phyloP scores from a whole-genome alignment of 2,797 vertebrate genomes.

The Champsocephalus esox region DNA sequence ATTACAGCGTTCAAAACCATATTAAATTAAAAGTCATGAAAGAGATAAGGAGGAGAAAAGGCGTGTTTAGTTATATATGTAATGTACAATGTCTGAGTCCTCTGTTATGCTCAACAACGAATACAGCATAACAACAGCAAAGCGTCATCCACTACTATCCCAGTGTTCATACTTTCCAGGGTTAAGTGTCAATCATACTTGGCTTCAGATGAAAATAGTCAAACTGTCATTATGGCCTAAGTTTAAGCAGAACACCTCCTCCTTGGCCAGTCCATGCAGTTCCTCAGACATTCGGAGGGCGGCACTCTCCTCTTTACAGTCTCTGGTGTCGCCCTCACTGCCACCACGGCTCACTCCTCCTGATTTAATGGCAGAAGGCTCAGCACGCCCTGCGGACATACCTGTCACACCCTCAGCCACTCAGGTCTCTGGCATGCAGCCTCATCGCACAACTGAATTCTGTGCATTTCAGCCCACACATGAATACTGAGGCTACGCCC shows the following conservation, averaged over 20 bases:
- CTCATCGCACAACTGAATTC: slow-evolving; percentile 71
- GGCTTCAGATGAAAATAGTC: neutral
- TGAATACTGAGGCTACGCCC: slow-evolving; percentile 57
- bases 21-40: too few species aligned
- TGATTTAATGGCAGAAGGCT: slow-evolving; percentile 8
- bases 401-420: slow-evolving; percentile 75
- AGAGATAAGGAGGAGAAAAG: too few species aligned
- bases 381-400: slow-evolving; percentile 50
- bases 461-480: slow-evolving; percentile 67
- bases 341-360: slow-evolving; percentile 6
- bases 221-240: neutral
- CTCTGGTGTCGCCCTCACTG: neutral
- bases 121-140: too few species aligned
- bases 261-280: neutral
- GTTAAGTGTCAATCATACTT: neutral
- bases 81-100: too few species aligned
- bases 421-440: slow-evolving; percentile 76
- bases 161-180: neutral
- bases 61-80: too few species aligned
- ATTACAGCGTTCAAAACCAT: too few species aligned
- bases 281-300: slow-evolving; percentile 35
- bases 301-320: slow-evolving; percentile 38
- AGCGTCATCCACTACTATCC: neutral
- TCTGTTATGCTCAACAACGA: too few species aligned
- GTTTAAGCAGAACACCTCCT: neutral